phyloP scores from a whole-genome alignment of 2,888 invertebrate genomes.

The Tortrix viridana region DNA sequence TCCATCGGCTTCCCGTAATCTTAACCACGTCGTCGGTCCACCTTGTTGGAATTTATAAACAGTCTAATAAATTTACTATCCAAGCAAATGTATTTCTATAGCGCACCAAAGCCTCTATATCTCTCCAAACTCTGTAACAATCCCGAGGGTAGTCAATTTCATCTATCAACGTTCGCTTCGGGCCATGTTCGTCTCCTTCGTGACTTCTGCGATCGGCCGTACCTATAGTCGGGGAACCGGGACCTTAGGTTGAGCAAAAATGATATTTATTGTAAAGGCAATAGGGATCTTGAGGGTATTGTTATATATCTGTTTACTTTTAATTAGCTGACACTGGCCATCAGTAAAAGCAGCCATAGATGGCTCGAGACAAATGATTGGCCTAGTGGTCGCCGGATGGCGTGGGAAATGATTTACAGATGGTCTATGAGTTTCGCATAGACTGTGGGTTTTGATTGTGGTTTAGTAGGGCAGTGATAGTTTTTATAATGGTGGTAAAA shows the following conservation, averaged over 20 bases:
- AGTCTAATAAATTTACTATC: no score
- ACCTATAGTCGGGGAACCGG: slow-evolving; percentile 5
- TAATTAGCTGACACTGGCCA: slow-evolving; percentile 71
- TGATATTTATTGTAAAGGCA: slow-evolving; percentile 44
- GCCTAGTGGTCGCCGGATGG: slow-evolving; percentile 48
- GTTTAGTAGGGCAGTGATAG: slow-evolving; percentile 18
- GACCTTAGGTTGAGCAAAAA: background rate
- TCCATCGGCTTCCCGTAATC: no score
- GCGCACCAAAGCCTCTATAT: slow-evolving; percentile 13
- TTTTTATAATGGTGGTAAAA: background rate
- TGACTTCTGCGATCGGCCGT: slow-evolving; percentile 73
- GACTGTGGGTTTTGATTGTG: slow-evolving; percentile 25
- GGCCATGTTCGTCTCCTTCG: slow-evolving; percentile 64
- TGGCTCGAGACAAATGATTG: slow-evolving; percentile 55
- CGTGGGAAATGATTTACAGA: slow-evolving; percentile 71
- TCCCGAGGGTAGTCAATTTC: slow-evolving; percentile 58
- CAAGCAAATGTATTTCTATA: background rate
- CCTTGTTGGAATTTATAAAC: no score
- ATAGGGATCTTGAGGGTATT: slow-evolving; percentile 52
- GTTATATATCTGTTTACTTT: slow-evolving; percentile 65
- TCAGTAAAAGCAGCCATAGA: slow-evolving; percentile 55
- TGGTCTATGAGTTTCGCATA: slow-evolving; percentile 28
- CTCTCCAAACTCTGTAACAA: slow-evolving; percentile 47
- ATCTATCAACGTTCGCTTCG: slow-evolving; percentile 70
- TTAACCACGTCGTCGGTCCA: no score